These are phyloP conservation scores for Tiliqua scincoides DNA, from an alignment of 2,113 vertebrate species.

Conservation along the genomic window DNA sequence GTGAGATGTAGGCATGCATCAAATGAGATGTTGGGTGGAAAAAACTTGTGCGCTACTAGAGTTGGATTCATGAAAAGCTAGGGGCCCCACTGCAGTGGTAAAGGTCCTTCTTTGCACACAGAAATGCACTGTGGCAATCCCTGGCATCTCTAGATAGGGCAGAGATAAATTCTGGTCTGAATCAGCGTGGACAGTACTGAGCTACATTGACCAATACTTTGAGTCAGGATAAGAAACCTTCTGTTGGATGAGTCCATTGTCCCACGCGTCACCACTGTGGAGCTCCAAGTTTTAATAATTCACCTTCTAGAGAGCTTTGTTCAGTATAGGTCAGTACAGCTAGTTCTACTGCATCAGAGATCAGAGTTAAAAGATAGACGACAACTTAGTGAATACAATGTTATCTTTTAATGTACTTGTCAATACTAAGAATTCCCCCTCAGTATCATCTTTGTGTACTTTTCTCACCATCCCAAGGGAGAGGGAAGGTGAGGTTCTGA, in stretches of 20 bases:
- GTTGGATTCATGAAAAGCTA: no score
- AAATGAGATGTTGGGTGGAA: not conserved
- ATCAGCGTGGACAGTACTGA: no score
- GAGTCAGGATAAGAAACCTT: no score
- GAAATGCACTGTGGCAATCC: no score
- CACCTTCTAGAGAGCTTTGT: not conserved
- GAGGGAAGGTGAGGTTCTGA: not conserved
- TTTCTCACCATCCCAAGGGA: not conserved
- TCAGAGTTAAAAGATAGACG: not conserved
- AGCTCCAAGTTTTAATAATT: not conserved
- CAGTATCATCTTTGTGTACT: not conserved
- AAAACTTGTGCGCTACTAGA: not conserved
- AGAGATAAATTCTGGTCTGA: no score
- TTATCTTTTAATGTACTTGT: conserved; percentile 1
- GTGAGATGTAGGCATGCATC: not conserved
- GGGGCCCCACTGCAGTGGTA: no score
- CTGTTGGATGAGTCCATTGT: not conserved
- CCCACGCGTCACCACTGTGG: not conserved
- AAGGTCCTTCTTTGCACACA: no score
- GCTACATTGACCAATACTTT: no score
- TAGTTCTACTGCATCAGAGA: not conserved
- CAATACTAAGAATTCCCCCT: conserved; percentile 11
- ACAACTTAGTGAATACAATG: not conserved
- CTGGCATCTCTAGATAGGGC: no score
- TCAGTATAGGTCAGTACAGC: not conserved